These are phyloP conservation scores for Oscheius sp. DNA, from an alignment of 2,888 invertebrate species.

Conservation along the genomic window DNA sequence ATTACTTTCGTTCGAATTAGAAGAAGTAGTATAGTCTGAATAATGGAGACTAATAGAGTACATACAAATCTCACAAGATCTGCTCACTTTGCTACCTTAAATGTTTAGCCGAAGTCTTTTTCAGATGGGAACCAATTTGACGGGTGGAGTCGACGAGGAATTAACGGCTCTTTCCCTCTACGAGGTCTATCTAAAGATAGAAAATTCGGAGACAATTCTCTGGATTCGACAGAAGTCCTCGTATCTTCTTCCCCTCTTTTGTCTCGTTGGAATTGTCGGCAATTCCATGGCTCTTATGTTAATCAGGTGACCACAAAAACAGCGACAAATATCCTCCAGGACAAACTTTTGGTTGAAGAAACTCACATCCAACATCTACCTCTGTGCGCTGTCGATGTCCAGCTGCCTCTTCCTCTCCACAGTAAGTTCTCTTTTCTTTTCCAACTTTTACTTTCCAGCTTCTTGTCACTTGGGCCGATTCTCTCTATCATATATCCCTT, in stretches of 20 bases:
- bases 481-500: slow-evolving; percentile 54
- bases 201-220: slow-evolving; percentile 33
- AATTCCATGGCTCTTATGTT: slow-evolving; percentile 68
- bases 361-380: slow-evolving; percentile 68
- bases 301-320: slow-evolving; percentile 55
- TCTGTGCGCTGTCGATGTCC: slow-evolving; percentile 65
- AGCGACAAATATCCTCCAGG: slow-evolving; percentile 41
- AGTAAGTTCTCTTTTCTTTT: slow-evolving; percentile 38
- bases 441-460: background rate
- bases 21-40: too few species aligned
- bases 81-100: too few species aligned
- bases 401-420: slow-evolving; percentile 66
- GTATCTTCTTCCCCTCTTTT: slow-evolving; percentile 50
- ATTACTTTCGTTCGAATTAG: too few species aligned
- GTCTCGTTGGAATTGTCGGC: slow-evolving; percentile 62
- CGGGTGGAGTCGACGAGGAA: slow-evolving; percentile 11
- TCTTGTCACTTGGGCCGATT: slow-evolving; percentile 63
- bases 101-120: too few species aligned
- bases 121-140: slow-evolving; percentile 23
- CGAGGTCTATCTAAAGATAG: slow-evolving; percentile 31
- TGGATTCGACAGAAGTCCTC: slow-evolving; percentile 39
- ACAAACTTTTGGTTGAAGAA: slow-evolving; percentile 69
- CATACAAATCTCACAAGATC: too few species aligned
- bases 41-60: too few species aligned
- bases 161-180: background rate